phyloP scores from a whole-genome alignment of 2,888 invertebrate genomes.

The Leptura quadrifasciata region DNA sequence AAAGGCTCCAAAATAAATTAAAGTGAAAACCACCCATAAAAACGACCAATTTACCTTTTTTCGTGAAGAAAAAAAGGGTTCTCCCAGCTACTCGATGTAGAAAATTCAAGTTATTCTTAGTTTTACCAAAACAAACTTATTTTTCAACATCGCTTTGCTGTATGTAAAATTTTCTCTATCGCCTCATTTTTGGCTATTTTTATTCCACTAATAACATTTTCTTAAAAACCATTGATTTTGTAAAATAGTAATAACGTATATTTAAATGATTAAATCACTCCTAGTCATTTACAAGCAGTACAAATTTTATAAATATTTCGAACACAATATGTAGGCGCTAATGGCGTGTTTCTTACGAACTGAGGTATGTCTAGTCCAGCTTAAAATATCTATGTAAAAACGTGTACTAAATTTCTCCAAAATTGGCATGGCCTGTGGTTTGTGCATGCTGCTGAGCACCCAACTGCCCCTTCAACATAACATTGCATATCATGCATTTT shows the following conservation, averaged over 20 bases:
- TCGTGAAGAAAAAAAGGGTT: too few relatives aligned
- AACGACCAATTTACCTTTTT: too few relatives aligned
- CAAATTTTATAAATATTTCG: conserved; percentile 25
- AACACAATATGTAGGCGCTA: conserved; percentile 36
- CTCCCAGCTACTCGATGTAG: too few relatives aligned
- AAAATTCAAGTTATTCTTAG: too few relatives aligned
- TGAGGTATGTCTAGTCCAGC: conserved; percentile 28
- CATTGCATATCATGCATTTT: conserved; percentile 88
- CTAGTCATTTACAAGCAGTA: conserved; percentile 33
- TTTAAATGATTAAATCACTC: conserved; percentile 10
- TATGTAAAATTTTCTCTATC: too few relatives aligned
- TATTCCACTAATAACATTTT: too few relatives aligned
- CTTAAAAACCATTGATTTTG: neutral
- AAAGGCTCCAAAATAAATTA: too few relatives aligned
- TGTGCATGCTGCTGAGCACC: conserved; percentile 92
- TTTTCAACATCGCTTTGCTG: too few relatives aligned
- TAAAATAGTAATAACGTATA: conserved; percentile 2
- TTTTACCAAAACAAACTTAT: too few relatives aligned
- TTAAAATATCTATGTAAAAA: neutral
- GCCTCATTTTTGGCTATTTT: too few relatives aligned
- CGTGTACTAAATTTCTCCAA: conserved; percentile 82
- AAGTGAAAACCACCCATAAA: too few relatives aligned
- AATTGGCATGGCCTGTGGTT: conserved; percentile 87
- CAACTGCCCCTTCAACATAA: conserved; percentile 84
- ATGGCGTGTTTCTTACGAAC: conserved; percentile 16